A percentile compares a stretch with the other conserved stretches of the same genome.
Conservation (phyloP, 1,140 invertebrate genomes). For the Sarcophaga bullata region DNA sequence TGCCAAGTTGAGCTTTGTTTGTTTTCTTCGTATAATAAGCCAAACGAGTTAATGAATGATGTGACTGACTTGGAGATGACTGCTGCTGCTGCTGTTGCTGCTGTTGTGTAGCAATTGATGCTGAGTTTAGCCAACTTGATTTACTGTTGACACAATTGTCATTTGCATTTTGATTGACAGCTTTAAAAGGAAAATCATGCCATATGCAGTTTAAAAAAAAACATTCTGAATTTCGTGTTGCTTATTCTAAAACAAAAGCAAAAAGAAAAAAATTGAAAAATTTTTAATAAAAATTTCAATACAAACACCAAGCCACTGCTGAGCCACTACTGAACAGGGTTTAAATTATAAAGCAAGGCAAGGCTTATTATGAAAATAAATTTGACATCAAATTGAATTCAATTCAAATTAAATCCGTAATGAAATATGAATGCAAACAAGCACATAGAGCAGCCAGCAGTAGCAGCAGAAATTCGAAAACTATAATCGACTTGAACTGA, state of each 20-base stretch:
- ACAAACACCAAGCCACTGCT: neutral
- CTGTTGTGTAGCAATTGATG: neutral
- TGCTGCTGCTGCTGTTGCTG: no score
- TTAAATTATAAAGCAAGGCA: no score
- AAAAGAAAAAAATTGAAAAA: constrained; percentile 3
- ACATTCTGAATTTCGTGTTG: neutral
- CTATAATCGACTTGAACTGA: no score
- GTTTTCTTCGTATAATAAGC: no score
- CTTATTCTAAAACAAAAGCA: neutral
- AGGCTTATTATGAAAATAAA: no score
- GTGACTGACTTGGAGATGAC: neutral
- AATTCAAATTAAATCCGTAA: no score
- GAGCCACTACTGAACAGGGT: no score
- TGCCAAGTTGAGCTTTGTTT: no score
- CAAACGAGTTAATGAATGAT: neutral
- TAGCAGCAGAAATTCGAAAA: no score
- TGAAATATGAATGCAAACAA: no score
- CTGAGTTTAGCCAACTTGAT: constrained; percentile 7
- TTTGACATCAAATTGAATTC: no score
- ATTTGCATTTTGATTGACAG: constrained; percentile 40
- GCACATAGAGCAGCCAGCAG: no score
- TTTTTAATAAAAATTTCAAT: constrained; percentile 12
- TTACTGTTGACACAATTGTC: constrained; percentile 32
- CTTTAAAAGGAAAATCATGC: constrained; percentile 13
- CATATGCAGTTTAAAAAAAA: neutral